Base-by-base conservation (phyloP, 1,140 invertebrate species). In the Trichonephila clavata region DNA sequence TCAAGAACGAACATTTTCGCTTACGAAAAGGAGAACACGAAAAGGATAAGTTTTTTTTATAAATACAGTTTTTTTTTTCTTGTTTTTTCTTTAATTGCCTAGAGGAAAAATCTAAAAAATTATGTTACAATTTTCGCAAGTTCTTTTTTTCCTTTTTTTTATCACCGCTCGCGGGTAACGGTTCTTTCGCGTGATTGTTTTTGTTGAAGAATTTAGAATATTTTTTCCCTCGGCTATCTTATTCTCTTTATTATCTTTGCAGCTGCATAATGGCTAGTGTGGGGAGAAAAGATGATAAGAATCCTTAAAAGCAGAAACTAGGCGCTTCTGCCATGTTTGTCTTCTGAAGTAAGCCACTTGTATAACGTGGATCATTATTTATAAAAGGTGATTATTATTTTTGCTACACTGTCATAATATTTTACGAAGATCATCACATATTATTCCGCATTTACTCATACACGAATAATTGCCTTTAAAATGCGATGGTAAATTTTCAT, bases 1-100 rank as follows among this genome's bases (percentile, higher is more conserved):
- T 77, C 71, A 77, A 77, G 16, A 32, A 77, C 27, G 71, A 77
- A 77, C 71, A 77, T 77, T 77, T 32, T 77, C 27, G 20, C 32
- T 18, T 32, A 27, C 71, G 18, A 77, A 5, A 32, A 32, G 32
- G 71, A 77, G 32, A 50, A 10, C 81, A 83, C 81, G 81, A 57
- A 59, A 59, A 1, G 81, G 71, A 39, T 39, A 39, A 20, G 0
- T 32, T 77, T 77, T 71, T 43, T 83, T 83, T 83, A n/a, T 83
- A 57, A 83, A 59, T 57, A 50, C 39, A n/a, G 57, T 77, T 63
- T n/a, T 83, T 83, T 50, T 4, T 43, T 16, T 13, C 32, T 39
- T 39, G 32, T 39, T 83, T 83, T 83, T 59, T 59, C 81, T 59
- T 83, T 83, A 83, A 83, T 83, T 83, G 81, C 81, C 81, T 50